Conservation (phyloP, 2,113 vertebrate species). For the Tinamus guttatus region DNA sequence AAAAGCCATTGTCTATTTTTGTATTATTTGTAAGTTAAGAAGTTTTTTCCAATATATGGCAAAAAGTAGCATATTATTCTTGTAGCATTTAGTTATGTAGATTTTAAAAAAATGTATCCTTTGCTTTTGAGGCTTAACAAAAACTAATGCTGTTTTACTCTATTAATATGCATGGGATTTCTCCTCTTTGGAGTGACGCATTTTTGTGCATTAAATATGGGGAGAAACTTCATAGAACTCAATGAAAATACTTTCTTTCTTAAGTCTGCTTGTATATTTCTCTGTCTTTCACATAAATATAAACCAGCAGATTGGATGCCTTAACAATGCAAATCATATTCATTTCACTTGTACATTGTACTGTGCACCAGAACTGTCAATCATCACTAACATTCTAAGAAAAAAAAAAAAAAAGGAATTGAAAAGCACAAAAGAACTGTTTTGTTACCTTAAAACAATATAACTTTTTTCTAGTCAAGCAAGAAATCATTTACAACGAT, state of each 20-base stretch:
- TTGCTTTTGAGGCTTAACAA: constrained; percentile 91
- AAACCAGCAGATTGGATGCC: constrained; percentile 99
- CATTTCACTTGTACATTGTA: constrained; percentile 97
- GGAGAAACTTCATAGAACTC: constrained; percentile 87
- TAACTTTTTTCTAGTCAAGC: constrained; percentile 86
- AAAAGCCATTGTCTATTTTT: constrained; percentile 98
- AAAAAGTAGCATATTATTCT: constrained; percentile 96
- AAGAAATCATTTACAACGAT: constrained; percentile 83
- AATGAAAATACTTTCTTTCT: constrained; percentile 91
- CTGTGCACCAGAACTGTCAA: constrained; percentile 91
- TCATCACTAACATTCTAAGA: constrained; percentile 92
- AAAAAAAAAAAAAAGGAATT: constrained; percentile 81
- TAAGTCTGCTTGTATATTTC: constrained; percentile 94
- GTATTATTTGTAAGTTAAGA: constrained; percentile 98
- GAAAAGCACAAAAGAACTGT: constrained; percentile 98
- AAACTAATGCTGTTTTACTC: constrained; percentile 91
- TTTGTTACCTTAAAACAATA: constrained; percentile 89
- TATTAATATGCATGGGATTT: constrained; percentile 97
- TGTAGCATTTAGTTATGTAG: constrained; percentile 96
- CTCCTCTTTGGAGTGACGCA: constrained; percentile 87
- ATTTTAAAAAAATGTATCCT: constrained; percentile 91
- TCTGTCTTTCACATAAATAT: constrained; percentile 95
- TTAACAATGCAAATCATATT: constrained; percentile 99
- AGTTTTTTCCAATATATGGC: constrained; percentile 92
- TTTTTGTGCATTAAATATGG: constrained; percentile 90